These are phyloP conservation scores for Aphodius granarius DNA, from an alignment of 2,888 invertebrate species.

Conservation along the genomic window DNA sequence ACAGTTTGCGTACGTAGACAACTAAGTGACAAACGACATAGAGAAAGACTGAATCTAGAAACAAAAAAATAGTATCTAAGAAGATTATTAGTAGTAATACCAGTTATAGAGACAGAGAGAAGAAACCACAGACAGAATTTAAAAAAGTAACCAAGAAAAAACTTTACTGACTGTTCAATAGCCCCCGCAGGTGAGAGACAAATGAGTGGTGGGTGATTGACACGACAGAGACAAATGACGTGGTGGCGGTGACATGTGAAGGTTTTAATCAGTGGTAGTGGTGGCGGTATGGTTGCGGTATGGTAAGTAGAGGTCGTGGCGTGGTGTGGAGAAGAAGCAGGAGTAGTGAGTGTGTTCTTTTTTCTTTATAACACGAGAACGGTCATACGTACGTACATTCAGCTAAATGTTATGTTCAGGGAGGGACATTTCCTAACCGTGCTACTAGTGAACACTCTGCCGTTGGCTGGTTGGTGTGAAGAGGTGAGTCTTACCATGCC, in stretches of 20 bases:
- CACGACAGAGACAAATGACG: constrained; percentile 44
- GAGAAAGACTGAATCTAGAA: background rate
- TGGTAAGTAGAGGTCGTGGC: background rate
- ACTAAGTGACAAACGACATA: background rate
- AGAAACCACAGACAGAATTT: background rate
- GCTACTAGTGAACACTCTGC: constrained; percentile 59
- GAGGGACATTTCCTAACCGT: constrained; percentile 76
- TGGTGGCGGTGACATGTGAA: constrained; percentile 15
- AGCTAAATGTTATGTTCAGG: constrained; percentile 72
- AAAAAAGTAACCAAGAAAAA: background rate
- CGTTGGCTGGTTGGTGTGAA: constrained; percentile 58
- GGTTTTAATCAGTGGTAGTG: constrained; percentile 17
- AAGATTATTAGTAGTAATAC: constrained; percentile 1
- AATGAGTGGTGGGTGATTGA: constrained; percentile 36
- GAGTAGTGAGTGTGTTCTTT: constrained; percentile 34
- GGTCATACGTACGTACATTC: constrained; percentile 53
- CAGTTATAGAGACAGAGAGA: constrained; percentile 12
- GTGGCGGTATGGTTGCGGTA: constrained; percentile 20
- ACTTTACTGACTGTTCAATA: constrained; percentile 38
- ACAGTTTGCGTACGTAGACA: background rate
- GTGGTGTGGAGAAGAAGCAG: constrained; percentile 46
- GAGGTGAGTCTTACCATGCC: constrained; percentile 90
- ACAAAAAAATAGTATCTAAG: background rate
- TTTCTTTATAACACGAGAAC: constrained; percentile 26
- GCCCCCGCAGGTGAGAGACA: constrained; percentile 53